Conservation (phyloP, 2,888 invertebrate genomes). For the Tupiocoris notatus region DNA sequence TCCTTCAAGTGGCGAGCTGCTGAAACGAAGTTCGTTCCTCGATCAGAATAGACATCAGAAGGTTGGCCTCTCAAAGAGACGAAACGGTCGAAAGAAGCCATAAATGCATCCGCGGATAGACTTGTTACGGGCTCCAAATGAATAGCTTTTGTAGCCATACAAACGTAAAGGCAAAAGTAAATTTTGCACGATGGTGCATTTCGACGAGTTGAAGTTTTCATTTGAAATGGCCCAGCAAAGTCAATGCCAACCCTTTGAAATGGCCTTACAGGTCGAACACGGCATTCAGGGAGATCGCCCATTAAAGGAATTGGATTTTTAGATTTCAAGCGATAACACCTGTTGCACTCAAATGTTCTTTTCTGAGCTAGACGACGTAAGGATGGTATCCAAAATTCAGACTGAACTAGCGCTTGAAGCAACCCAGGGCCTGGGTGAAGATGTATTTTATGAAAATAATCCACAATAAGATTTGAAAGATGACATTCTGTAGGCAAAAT, state of each 20-base stretch:
- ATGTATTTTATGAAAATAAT: background rate
- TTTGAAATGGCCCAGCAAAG: constrained; percentile 50
- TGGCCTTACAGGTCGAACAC: constrained; percentile 21
- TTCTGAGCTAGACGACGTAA: constrained; percentile 2
- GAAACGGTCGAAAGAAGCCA: constrained; percentile 52
- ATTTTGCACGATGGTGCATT: constrained; percentile 46
- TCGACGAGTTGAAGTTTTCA: constrained; percentile 46
- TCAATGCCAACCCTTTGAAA: constrained; percentile 51
- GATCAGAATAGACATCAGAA: constrained; percentile 51
- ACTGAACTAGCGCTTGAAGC: constrained; percentile 11
- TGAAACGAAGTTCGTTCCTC: constrained; percentile 53
- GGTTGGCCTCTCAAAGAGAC: constrained; percentile 51
- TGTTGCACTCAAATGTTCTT: constrained; percentile 25
- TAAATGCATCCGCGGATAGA: constrained; percentile 51
- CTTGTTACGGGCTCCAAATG: too few species aligned
- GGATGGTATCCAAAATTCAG: constrained; percentile 33
- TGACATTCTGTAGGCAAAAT: background rate
- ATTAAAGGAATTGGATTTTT: constrained; percentile 34
- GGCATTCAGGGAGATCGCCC: constrained; percentile 39
- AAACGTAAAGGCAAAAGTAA: constrained; percentile 51
- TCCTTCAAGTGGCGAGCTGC: constrained; percentile 47
- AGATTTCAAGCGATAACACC: constrained; percentile 29
- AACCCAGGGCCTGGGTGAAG: background rate
- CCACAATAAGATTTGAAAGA: constrained; percentile 1
- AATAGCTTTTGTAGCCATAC: too few species aligned